A percentile compares a stretch with the other conserved stretches of the same genome.
phyloP scores from a whole-genome alignment of 2,888 invertebrate genomes.

The Polietes domitor region DNA sequence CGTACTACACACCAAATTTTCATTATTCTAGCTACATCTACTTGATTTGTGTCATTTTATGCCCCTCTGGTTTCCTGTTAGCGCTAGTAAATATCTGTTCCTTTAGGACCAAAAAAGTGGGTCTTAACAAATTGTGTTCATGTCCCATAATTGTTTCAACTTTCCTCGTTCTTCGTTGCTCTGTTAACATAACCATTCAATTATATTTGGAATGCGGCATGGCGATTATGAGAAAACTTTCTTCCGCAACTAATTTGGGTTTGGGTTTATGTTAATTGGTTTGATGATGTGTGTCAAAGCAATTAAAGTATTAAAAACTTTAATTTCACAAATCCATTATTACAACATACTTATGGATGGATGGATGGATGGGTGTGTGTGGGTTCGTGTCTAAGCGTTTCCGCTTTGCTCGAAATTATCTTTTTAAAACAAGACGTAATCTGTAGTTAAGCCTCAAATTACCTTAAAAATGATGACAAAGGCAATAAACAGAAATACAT shows the following conservation, averaged over 20 bases:
- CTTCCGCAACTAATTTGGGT: background rate
- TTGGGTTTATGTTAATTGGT: background rate
- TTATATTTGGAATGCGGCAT: background rate
- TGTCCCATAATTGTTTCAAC: background rate
- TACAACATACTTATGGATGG: conserved; percentile 13
- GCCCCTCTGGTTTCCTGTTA: too few relatives aligned
- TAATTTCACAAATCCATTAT: conserved; percentile 20
- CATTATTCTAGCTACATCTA: too few relatives aligned
- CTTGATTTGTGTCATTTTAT: too few relatives aligned
- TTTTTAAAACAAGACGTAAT: background rate
- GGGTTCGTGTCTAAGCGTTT: background rate
- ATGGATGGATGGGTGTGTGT: background rate
- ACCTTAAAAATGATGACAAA: conserved; percentile 18
- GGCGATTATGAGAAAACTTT: background rate
- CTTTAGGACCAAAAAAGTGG: too few relatives aligned
- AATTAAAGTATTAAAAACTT: conserved; percentile 29
- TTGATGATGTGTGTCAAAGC: background rate
- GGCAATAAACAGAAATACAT: background rate
- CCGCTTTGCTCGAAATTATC: background rate
- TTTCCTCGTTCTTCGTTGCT: background rate
- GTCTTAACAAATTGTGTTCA: too few relatives aligned
- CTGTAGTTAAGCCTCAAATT: conserved; percentile 18
- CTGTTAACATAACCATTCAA: background rate
- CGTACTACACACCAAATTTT: too few relatives aligned
- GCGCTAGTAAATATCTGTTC: too few relatives aligned